A percentile compares a stretch with the other conserved stretches of the same genome.
These are phyloP conservation scores for Ypsolopha sequella DNA, from an alignment of 2,888 invertebrate species.

Conservation along the genomic window DNA sequence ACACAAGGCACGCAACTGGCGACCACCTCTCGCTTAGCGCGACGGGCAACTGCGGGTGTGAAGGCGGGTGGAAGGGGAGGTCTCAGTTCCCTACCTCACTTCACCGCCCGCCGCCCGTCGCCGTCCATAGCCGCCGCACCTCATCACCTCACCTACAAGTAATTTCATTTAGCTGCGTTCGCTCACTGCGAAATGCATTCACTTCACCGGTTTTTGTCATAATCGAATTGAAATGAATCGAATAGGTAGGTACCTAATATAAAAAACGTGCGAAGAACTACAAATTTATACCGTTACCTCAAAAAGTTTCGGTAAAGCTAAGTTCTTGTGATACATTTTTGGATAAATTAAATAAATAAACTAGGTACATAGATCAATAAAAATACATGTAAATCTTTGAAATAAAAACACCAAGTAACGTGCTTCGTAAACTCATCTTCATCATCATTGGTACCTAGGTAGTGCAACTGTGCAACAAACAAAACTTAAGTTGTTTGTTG, in stretches of 20 bases:
- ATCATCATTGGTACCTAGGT: no score
- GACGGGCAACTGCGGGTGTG: slow-evolving; percentile 34
- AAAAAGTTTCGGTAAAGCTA: no score
- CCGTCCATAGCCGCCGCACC: slow-evolving; percentile 33
- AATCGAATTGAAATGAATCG: neutral
- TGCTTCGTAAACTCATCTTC: no score
- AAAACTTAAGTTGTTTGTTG: no score
- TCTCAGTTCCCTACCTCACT: slow-evolving; percentile 18
- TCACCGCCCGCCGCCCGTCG: slow-evolving; percentile 14
- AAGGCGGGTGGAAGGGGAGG: slow-evolving; percentile 37
- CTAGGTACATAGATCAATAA: no score
- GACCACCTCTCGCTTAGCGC: slow-evolving; percentile 49
- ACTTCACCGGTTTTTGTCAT: neutral
- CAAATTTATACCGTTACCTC: no score
- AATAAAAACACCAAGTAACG: no score
- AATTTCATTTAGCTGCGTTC: slow-evolving; percentile 3
- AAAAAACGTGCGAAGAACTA: neutral
- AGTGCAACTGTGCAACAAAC: no score
- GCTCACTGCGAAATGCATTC: neutral
- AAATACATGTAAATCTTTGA: no score
- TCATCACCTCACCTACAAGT: slow-evolving; percentile 5
- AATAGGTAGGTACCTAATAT: no score
- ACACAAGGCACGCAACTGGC: slow-evolving; percentile 63
- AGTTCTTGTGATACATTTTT: no score
- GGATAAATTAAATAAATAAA: no score